Conservation (phyloP, 1,140 invertebrate genomes). For the Macrobrachium rosenbergii region DNA sequence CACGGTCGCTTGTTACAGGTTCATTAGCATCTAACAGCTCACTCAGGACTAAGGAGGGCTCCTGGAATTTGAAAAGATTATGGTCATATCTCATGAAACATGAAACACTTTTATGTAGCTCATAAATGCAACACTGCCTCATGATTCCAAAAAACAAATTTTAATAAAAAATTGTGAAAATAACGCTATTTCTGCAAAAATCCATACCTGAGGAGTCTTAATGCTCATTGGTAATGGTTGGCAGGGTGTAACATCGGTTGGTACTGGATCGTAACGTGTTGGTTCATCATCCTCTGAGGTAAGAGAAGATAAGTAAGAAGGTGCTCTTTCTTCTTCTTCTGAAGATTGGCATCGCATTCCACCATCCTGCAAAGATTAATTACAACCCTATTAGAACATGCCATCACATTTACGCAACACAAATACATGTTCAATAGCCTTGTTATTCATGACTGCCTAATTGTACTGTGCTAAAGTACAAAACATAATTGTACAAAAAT, state of each 20-base stretch:
- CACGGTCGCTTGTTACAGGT: conserved; percentile 62
- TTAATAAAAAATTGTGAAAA: background rate
- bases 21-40: conserved; percentile 57
- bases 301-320: conserved; percentile 44
- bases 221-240: background rate
- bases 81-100: background rate
- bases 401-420: too few species aligned
- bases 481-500: too few species aligned
- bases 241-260: conserved; percentile 43
- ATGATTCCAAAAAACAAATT: background rate
- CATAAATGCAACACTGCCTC: too few species aligned
- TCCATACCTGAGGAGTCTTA: conserved; percentile 7
- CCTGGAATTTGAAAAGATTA: background rate
- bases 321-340: conserved; percentile 38
- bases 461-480: too few species aligned
- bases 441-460: too few species aligned
- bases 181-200: background rate
- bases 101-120: too few species aligned
- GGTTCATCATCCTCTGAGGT: conserved; percentile 54
- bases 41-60: conserved; percentile 46
- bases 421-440: too few species aligned
- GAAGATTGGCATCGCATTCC: conserved; percentile 42
- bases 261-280: conserved; percentile 47
- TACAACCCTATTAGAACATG: background rate
- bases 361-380: conserved; percentile 37